These are phyloP conservation scores for Apis florea DNA, from an alignment of 1,140 invertebrate genomes.

Conservation along the genomic window DNA sequence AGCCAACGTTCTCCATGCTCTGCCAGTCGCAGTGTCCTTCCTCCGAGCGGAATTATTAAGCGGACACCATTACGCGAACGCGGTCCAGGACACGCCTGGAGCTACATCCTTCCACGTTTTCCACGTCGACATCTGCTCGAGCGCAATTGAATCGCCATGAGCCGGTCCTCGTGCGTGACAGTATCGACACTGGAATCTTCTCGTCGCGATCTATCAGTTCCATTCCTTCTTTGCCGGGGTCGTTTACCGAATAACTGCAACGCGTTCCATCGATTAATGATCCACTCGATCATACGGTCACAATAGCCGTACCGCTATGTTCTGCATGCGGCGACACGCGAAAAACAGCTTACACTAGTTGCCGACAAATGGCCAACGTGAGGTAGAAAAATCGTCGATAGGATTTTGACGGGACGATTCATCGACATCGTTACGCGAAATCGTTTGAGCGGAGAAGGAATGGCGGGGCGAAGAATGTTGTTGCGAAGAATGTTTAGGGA, in stretches of 20 bases:
- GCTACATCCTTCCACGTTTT: neutral
- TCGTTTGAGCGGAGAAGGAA: neutral
- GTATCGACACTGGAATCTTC: neutral
- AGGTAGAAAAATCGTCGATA: neutral
- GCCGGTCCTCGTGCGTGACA: constrained; percentile 37
- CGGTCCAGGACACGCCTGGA: neutral
- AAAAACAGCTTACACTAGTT: neutral
- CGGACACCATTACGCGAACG: constrained; percentile 27
- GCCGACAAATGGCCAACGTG: neutral
- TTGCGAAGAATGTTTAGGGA: no score
- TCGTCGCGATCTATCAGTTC: neutral
- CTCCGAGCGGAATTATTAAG: constrained; percentile 12
- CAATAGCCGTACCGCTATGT: constrained; percentile 24
- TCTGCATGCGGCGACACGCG: constrained; percentile 4
- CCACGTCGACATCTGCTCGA: neutral
- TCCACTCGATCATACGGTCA: constrained; percentile 29
- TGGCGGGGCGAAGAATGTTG: no score
- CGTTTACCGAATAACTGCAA: constrained; percentile 37
- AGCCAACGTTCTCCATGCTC: constrained; percentile 1
- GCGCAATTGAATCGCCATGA: neutral
- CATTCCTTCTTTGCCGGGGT: constrained; percentile 5
- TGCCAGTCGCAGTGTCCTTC: neutral
- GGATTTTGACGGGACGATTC: constrained; percentile 12
- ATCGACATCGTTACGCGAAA: neutral
- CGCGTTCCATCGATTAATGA: constrained; percentile 36